Conservation (phyloP, 2,888 invertebrate genomes). For the Leptopterna dolabrata region DNA sequence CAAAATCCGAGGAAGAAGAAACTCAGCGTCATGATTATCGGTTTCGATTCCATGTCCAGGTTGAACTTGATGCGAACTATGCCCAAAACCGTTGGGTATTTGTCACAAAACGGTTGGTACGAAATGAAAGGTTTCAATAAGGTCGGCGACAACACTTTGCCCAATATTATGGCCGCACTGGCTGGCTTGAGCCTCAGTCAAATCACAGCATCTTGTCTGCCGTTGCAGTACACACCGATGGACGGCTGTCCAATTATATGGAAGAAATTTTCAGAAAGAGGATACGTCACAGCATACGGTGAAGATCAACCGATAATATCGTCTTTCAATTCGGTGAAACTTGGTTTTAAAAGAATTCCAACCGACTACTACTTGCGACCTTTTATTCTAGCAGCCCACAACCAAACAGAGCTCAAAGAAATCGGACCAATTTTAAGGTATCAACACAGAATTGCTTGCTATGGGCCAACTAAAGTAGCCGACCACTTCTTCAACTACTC, state of each 20-base stretch:
- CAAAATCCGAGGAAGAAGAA: slow-evolving; percentile 13
- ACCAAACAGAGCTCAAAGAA: slow-evolving; percentile 66
- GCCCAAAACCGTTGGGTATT: slow-evolving; percentile 76
- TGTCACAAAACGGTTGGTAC: slow-evolving; percentile 77
- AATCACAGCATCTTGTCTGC: slow-evolving; percentile 60
- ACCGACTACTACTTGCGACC: slow-evolving; percentile 86
- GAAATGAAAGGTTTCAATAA: slow-evolving; percentile 81
- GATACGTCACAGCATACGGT: slow-evolving; percentile 83
- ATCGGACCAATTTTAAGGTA: slow-evolving; percentile 71
- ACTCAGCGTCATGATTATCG: slow-evolving; percentile 80
- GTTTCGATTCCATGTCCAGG: slow-evolving; percentile 87
- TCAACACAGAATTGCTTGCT: slow-evolving; percentile 71
- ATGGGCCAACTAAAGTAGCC: slow-evolving; percentile 74
- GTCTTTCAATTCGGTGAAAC: slow-evolving; percentile 80
- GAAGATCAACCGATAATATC: slow-evolving; percentile 81
- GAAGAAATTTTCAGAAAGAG: slow-evolving; percentile 75
- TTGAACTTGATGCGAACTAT: slow-evolving; percentile 81
- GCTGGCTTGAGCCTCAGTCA: slow-evolving; percentile 72
- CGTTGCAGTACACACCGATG: slow-evolving; percentile 67
- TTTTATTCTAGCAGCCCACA: slow-evolving; percentile 77
- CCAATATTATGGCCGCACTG: slow-evolving; percentile 86
- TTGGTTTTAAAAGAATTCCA: slow-evolving; percentile 75
- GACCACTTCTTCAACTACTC: slow-evolving; percentile 78
- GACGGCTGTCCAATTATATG: slow-evolving; percentile 83
- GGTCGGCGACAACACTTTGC: slow-evolving; percentile 90